Conservation (phyloP, 2,113 vertebrate genomes). For the Hemiprocne comata region DNA sequence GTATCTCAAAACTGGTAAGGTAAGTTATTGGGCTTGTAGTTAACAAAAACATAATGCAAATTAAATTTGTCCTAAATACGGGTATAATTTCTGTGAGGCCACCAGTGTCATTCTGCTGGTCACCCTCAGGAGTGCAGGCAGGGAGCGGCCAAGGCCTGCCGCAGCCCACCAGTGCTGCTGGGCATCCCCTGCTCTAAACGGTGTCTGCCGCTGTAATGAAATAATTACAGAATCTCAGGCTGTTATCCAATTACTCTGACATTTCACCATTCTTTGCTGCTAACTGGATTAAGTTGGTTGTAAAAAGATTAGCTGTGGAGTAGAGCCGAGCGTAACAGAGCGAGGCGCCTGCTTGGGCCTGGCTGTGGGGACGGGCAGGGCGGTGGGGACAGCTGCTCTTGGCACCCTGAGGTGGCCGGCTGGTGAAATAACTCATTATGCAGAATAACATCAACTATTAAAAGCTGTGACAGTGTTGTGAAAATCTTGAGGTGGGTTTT, state of each 20-base stretch:
- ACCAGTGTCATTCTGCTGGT: accelerated
- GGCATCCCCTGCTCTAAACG: slow-evolving; percentile 19
- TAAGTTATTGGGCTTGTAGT: neutral
- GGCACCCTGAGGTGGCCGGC: neutral
- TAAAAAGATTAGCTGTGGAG: slow-evolving; percentile 90
- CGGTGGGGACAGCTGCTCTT: neutral
- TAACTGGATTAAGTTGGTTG: slow-evolving; percentile 93
- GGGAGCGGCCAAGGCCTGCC: neutral
- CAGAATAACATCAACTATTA: accelerated
- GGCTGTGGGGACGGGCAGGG: neutral
- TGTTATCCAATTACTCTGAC: slow-evolving; percentile 91
- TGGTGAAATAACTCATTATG: neutral
- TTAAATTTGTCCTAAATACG: neutral
- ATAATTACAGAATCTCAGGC: slow-evolving; percentile 76
- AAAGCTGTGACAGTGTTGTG: accelerated
- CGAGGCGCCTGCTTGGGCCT: slow-evolving; percentile 13
- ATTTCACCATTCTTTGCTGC: slow-evolving; percentile 84
- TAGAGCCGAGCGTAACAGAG: slow-evolving; percentile 72
- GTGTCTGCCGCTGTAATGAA: slow-evolving; percentile 66
- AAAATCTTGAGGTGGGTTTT: neutral
- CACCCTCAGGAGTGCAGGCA: neutral
- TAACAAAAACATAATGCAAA: neutral
- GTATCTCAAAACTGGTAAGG: neutral
- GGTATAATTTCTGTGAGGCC: neutral
- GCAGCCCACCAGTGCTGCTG: neutral